Conservation (phyloP, 2,888 invertebrate genomes). For the Synergus laeviventris region DNA sequence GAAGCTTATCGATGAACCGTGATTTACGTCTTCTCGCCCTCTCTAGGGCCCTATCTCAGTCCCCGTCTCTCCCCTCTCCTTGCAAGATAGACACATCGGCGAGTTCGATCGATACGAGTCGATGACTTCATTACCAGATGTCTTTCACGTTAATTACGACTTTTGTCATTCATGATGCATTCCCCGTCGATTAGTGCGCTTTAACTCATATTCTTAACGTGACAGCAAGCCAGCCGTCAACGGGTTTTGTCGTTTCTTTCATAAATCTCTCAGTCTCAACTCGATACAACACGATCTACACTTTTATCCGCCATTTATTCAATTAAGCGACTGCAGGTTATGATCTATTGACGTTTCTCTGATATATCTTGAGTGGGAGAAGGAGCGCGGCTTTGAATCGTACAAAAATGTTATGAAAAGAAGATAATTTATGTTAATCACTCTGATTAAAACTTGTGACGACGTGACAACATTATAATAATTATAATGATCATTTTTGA, state of each 20-base stretch:
- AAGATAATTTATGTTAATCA: constrained; percentile 20
- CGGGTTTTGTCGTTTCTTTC: constrained; percentile 25
- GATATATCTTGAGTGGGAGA: not conserved
- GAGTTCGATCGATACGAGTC: constrained; percentile 27
- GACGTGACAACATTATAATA: not conserved
- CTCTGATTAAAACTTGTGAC: not conserved
- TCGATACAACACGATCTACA: constrained; percentile 3
- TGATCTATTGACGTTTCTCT: constrained; percentile 19
- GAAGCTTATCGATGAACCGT: constrained; percentile 69
- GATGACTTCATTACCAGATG: constrained; percentile 50
- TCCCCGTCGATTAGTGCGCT: constrained; percentile 47
- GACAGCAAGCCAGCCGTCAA: constrained; percentile 28
- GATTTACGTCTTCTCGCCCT: constrained; percentile 65
- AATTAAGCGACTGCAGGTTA: constrained; percentile 25
- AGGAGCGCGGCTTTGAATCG: not conserved
- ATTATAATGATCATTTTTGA: not conserved
- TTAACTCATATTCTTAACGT: constrained; percentile 30
- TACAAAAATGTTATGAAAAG: not conserved
- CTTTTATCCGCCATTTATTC: constrained; percentile 26
- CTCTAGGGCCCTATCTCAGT: constrained; percentile 12
- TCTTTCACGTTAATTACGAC: constrained; percentile 51
- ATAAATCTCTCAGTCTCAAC: constrained; percentile 29
- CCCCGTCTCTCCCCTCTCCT: constrained; percentile 22
- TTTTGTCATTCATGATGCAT: constrained; percentile 53
- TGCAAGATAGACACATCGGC: not conserved